Conservation (phyloP, 2,888 invertebrate species). For the Drosophila mayaguana region DNA sequence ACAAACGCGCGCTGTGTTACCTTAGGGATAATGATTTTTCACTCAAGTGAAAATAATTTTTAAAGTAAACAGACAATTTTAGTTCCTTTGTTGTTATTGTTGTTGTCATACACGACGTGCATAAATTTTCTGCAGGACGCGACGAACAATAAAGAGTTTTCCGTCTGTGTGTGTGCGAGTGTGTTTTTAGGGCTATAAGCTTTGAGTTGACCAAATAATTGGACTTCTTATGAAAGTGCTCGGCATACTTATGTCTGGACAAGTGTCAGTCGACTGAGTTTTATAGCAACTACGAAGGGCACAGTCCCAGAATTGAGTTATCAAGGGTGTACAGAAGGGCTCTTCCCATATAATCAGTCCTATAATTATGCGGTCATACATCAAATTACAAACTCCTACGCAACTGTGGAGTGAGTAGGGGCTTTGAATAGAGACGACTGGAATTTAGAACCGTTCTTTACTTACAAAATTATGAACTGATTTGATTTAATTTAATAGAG, state of each 20-base stretch:
- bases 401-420: background rate
- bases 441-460: background rate
- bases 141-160: slow-evolving; percentile 26
- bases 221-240: slow-evolving; percentile 41
- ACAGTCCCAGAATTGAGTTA: background rate
- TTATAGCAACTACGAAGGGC: slow-evolving; percentile 19
- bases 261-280: slow-evolving; percentile 49
- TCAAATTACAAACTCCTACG: background rate
- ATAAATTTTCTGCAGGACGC: slow-evolving; percentile 72
- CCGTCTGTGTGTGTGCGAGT: background rate
- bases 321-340: background rate
- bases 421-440: background rate
- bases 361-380: background rate
- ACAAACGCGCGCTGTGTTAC: slow-evolving; percentile 61
- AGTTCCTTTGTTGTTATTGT: slow-evolving; percentile 47
- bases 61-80: slow-evolving; percentile 75
- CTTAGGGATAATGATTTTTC: slow-evolving; percentile 82
- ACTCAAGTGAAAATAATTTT: slow-evolving; percentile 82
- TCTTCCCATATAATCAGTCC: background rate
- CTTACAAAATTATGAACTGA: background rate
- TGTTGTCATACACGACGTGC: slow-evolving; percentile 59
- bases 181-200: slow-evolving; percentile 33
- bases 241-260: slow-evolving; percentile 20
- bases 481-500: background rate
- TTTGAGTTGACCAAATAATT: slow-evolving; percentile 68